Conservation (phyloP, 2,113 vertebrate genomes). For the Bubo scandiacus region DNA sequence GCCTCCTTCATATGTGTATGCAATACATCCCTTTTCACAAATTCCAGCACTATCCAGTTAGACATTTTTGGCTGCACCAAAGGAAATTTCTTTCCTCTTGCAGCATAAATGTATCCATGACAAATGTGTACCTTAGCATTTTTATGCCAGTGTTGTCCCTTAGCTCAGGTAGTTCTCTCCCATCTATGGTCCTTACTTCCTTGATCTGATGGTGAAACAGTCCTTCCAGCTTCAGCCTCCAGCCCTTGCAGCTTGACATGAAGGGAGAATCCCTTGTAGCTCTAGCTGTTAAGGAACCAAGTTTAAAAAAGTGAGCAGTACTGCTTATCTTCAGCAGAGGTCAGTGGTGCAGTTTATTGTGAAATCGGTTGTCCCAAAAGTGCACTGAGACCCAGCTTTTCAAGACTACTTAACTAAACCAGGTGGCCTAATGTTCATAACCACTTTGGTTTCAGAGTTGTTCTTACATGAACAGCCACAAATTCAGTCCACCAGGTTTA, state of each 20-base stretch:
- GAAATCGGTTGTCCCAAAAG: neutral
- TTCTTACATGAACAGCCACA: neutral
- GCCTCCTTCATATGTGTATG: rapidly evolving
- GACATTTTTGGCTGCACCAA: neutral
- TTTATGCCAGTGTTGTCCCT: neutral
- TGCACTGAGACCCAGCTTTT: neutral
- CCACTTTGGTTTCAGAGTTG: neutral
- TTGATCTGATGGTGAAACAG: neutral
- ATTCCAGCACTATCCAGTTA: neutral
- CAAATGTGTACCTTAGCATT: neutral
- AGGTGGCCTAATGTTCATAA: neutral
- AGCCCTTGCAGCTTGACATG: neutral
- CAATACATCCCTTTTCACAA: neutral
- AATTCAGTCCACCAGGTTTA: neutral
- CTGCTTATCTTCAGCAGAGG: slow-evolving; percentile 35
- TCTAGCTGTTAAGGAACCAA: neutral
- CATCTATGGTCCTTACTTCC: neutral
- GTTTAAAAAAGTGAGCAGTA: neutral
- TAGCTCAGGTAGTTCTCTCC: neutral
- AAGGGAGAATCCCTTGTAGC: neutral
- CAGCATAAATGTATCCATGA: neutral
- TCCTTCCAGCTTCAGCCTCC: neutral
- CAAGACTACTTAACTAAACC: neutral
- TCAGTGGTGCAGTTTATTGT: neutral
- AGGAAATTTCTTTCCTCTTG: neutral